phyloP scores from a whole-genome alignment of 1,140 invertebrate species.

The Bursaphelenchus mucronatus region DNA sequence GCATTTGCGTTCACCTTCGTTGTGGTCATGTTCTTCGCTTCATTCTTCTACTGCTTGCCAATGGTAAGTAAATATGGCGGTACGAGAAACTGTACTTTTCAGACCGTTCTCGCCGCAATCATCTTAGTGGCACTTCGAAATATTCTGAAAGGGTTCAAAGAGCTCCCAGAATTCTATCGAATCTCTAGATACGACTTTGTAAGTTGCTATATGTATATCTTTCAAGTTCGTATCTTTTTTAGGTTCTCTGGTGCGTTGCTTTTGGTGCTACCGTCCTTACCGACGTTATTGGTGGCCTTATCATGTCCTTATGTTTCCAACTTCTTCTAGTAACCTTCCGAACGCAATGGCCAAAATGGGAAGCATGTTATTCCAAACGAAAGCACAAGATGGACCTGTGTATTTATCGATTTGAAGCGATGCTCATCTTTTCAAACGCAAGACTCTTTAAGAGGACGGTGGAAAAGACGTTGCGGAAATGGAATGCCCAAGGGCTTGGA shows the following conservation, averaged over 20 bases:
- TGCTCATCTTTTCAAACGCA: slow-evolving; percentile 39
- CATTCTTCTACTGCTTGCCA: slow-evolving; percentile 13
- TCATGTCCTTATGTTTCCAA: slow-evolving; percentile 10
- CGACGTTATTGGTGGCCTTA: slow-evolving; percentile 34
- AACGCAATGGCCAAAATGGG: slow-evolving; percentile 31
- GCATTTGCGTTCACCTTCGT: background rate
- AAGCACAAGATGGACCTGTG: slow-evolving; percentile 21
- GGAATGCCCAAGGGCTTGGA: slow-evolving; percentile 23
- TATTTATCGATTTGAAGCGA: slow-evolving; percentile 37
- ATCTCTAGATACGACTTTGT: slow-evolving; percentile 17
- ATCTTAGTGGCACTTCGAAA: slow-evolving; percentile 7
- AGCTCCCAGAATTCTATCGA: slow-evolving; percentile 9
- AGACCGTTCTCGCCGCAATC: slow-evolving; percentile 10
- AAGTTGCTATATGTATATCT: background rate
- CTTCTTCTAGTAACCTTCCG: background rate
- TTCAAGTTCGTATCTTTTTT: slow-evolving; percentile 13
- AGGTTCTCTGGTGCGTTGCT: slow-evolving; percentile 35
- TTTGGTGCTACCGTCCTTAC: slow-evolving; percentile 32
- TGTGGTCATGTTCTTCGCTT: background rate
- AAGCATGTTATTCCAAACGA: slow-evolving; percentile 26
- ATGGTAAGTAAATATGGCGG: background rate
- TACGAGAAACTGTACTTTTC: background rate
- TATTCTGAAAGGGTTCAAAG: slow-evolving; percentile 12
- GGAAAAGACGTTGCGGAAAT: slow-evolving; percentile 15
- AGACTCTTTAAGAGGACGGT: slow-evolving; percentile 38